phyloP scores from a whole-genome alignment of 2,113 vertebrate genomes.

The Anarhynchus alexandrinus region DNA sequence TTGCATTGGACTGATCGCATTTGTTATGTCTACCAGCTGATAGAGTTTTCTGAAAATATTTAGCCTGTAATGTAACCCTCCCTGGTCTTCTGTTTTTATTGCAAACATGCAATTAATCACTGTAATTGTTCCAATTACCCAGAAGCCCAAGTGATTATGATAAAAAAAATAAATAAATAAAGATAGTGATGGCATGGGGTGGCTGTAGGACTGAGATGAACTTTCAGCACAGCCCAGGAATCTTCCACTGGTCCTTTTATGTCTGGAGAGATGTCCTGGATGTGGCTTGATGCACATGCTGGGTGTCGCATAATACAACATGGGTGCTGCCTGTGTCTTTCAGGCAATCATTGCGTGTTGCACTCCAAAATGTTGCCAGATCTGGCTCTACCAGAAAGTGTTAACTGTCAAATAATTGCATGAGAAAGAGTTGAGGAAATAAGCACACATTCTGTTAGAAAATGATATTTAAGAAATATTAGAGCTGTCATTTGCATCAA shows the following conservation, averaged over 20 bases:
- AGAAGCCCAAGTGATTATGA: conserved; percentile 71
- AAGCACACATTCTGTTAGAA: background rate
- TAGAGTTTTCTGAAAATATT: conserved; percentile 82
- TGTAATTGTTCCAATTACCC: conserved; percentile 83
- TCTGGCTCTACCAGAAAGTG: background rate
- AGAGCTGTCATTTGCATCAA: background rate
- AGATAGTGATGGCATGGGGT: background rate
- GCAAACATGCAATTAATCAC: conserved; percentile 90
- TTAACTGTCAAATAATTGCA: background rate
- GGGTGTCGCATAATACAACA: background rate
- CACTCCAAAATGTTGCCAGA: background rate
- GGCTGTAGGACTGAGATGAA: background rate
- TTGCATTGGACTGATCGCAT: conserved; percentile 46
- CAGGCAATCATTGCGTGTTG: background rate
- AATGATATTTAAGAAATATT: background rate
- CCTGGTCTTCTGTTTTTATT: conserved; percentile 85
- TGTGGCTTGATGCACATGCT: background rate
- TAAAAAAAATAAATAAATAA: conserved; percentile 31
- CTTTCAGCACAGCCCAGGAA: background rate
- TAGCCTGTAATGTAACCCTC: conserved; percentile 81
- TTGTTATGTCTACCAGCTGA: conserved; percentile 75
- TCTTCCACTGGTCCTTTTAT: background rate
- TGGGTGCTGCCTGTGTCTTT: background rate
- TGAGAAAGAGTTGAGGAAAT: background rate
- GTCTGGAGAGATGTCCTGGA: background rate